These are phyloP conservation scores for Miniopterus natalensis DNA, from an alignment of 2,113 vertebrate genomes.

Conservation along the genomic window DNA sequence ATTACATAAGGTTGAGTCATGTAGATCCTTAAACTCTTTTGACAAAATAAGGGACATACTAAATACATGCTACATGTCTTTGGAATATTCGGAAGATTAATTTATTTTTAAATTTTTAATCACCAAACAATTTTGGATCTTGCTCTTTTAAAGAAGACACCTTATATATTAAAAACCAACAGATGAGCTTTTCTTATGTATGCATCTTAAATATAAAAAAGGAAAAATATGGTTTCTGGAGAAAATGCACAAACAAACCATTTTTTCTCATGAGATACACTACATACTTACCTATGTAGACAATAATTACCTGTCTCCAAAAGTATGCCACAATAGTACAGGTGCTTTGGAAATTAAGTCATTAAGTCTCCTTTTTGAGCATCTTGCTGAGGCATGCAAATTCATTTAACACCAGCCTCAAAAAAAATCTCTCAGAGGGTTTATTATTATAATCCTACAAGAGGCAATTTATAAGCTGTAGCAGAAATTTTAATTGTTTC, in stretches of 20 bases:
- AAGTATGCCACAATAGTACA: constrained; percentile 44
- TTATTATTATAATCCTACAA: constrained; percentile 66
- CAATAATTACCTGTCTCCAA: constrained; percentile 72
- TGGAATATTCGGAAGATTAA: neutral
- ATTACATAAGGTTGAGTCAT: constrained; percentile 43
- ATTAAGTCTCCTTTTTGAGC: constrained; percentile 68
- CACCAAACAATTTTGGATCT: neutral
- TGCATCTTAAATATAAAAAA: constrained; percentile 71
- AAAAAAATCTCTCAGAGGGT: constrained; percentile 66
- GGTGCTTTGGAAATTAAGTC: constrained; percentile 54
- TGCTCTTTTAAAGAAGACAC: constrained; percentile 49
- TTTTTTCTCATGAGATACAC: constrained; percentile 68
- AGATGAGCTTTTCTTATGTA: constrained; percentile 73
- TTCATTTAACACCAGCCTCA: constrained; percentile 76
- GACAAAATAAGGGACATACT: neutral
- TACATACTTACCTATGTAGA: constrained; percentile 59
- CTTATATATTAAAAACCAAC: constrained; percentile 74
- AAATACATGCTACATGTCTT: constrained; percentile 12
- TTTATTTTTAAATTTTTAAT: constrained; percentile 58
- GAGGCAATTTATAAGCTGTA: constrained; percentile 17
- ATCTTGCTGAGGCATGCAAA: constrained; percentile 78
- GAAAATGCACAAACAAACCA: constrained; percentile 60
- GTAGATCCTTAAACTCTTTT: constrained; percentile 61
- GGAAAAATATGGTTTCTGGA: constrained; percentile 70
- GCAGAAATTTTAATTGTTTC: constrained; percentile 67